These are phyloP conservation scores for Drosophila sordidapex DNA, from an alignment of 2,888 invertebrate genomes.

Conservation along the genomic window DNA sequence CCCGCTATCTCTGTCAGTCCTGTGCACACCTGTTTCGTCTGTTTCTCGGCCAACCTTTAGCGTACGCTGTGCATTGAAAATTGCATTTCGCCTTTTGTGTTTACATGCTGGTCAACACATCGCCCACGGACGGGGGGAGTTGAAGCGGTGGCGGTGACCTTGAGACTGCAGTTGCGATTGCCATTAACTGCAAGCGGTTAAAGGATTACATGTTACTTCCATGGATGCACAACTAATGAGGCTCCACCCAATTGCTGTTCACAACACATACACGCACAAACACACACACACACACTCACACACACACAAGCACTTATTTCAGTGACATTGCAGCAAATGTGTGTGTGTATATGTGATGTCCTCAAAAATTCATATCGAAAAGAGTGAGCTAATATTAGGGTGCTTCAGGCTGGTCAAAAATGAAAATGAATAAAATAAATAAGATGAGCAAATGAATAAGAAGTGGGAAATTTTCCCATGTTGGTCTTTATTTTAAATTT, in stretches of 20 bases:
- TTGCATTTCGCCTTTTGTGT: constrained; percentile 50
- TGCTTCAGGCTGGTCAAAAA: constrained; percentile 1
- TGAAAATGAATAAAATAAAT: not conserved
- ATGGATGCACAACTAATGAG: constrained; percentile 30
- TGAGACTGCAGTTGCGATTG: constrained; percentile 36
- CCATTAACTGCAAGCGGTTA: constrained; percentile 50
- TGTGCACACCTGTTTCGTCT: not conserved
- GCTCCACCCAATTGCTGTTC: constrained; percentile 47
- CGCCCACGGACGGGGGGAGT: not conserved
- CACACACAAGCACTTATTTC: constrained; percentile 1
- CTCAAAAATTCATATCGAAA: constrained; percentile 19
- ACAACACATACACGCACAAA: not conserved
- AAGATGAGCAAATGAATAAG: not conserved
- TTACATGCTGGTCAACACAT: constrained; percentile 56
- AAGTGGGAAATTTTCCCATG: not conserved
- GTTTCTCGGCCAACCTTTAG: constrained; percentile 4
- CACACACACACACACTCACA: constrained; percentile 2
- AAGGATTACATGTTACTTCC: constrained; percentile 40
- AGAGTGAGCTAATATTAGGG: constrained; percentile 20
- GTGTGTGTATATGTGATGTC: constrained; percentile 3
- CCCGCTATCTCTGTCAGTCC: not conserved
- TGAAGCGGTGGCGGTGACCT: constrained; percentile 24
- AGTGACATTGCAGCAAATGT: constrained; percentile 9
- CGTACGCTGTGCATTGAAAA: constrained; percentile 34
- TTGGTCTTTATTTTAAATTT: not conserved